A percentile compares a stretch with the other conserved stretches of the same genome.
These are phyloP conservation scores for Chironomus tepperi DNA, from an alignment of 1,140 invertebrate genomes.

Conservation along the genomic window DNA sequence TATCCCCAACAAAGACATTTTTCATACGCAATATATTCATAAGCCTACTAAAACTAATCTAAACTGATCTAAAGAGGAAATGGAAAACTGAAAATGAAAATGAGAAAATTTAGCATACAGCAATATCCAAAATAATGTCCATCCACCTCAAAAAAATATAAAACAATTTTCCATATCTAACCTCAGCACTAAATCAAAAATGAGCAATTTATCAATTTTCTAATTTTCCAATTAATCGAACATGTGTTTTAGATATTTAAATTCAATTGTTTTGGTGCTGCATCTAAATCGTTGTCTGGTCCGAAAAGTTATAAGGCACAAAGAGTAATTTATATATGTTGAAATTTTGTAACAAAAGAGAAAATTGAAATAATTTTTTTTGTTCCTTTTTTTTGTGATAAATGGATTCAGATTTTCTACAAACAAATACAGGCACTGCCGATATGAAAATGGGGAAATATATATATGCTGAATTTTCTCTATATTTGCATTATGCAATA, in stretches of 20 bases:
- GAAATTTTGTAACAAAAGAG: too few relatives aligned
- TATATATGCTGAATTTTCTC: neutral
- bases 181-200: slow-evolving; percentile 22
- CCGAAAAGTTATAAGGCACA: too few relatives aligned
- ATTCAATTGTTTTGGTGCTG: neutral
- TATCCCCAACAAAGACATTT: too few relatives aligned
- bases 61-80: too few relatives aligned
- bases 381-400: neutral
- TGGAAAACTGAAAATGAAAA: too few relatives aligned
- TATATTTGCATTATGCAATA: slow-evolving; percentile 14
- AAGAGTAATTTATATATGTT: too few relatives aligned
- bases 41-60: too few relatives aligned
- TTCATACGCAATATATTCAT: too few relatives aligned
- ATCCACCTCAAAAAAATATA: too few relatives aligned
- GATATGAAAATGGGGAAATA: neutral
- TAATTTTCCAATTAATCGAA: slow-evolving; percentile 23
- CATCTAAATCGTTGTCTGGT: neutral
- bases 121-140: too few relatives aligned
- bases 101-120: too few relatives aligned
- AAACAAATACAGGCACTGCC: neutral
- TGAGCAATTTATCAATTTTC: slow-evolving; percentile 16
- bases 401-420: slow-evolving; percentile 14
- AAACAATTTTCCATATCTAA: neutral
- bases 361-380: neutral
- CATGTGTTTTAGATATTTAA: neutral